A percentile compares a stretch with the other conserved stretches of the same genome.
These are phyloP conservation scores for Coluber constrictor DNA, from an alignment of 2,797 vertebrate genomes.

Conservation along the genomic window DNA sequence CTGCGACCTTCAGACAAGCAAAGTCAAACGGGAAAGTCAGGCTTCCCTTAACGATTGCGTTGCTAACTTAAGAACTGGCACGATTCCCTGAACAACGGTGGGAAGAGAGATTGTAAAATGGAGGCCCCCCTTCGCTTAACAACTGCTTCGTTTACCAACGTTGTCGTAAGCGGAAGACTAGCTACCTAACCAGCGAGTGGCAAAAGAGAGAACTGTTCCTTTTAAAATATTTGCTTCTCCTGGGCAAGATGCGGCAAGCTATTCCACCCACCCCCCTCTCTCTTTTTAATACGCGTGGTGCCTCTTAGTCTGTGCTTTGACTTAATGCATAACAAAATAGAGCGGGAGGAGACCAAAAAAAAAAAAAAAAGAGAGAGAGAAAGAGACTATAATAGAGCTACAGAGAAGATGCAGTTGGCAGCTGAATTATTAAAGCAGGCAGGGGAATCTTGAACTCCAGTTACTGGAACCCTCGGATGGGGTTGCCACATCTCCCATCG, in stretches of 20 bases:
- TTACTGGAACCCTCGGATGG: rapidly evolving
- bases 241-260: conserved; percentile 63
- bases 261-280: not conserved
- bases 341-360: not conserved
- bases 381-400: conserved; percentile 30
- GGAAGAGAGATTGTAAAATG: not conserved
- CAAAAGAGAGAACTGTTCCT: conserved; percentile 54
- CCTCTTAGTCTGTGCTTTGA: conserved; percentile 63
- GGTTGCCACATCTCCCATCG: not conserved
- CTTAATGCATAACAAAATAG: conserved; percentile 39
- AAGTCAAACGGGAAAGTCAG: not conserved
- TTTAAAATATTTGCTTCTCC: conserved; percentile 58
- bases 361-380: not conserved
- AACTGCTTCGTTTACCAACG: not conserved
- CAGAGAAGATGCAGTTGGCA: conserved; percentile 51
- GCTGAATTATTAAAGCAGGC: conserved; percentile 42
- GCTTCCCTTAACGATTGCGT: not conserved
- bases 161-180: not conserved
- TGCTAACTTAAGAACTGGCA: not conserved
- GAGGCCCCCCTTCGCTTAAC: not conserved
- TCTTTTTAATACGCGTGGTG: conserved; percentile 44
- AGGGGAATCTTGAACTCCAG: not conserved
- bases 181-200: conserved; percentile 32
- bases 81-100: not conserved
- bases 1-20: not conserved